Evolutionary conservation across 1,140 invertebrate genomes (phyloP), one percentile per base, ranked within the genome.

Genomic region (Cydia pomonella): DNA sequence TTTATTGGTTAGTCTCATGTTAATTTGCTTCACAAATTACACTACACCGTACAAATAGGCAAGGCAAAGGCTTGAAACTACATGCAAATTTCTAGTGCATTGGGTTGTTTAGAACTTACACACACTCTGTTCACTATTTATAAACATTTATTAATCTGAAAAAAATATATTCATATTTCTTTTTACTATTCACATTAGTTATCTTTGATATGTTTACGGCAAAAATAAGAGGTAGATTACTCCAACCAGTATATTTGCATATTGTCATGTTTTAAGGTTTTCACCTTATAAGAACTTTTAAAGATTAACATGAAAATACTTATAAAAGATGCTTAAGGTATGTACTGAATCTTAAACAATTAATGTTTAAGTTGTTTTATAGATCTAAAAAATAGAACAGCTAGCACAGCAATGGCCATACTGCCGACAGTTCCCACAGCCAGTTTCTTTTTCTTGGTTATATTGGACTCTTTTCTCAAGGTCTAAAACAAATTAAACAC

Each of bases 391-490:
- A 92, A 92, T 59, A 86, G 76, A 25, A 88, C 79, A 38, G 85
- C 79, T 66, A 92, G 75, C 41, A 87, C 73, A 72, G 79, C 84
- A 75, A 91, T 85, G 2, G 82, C 78, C 59, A 81, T 85, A 79
- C 84, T 84, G 6, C 89, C 90, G n/a, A 91, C 47, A 44, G 86
- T 80, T 21, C 88, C 89, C 21, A 93, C 84, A 18, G 91, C 21
- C 59, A 91, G 75, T 75, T 92, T 92, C 77, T 92, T 92, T 62
- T 79, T 88, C 73, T 76, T 89, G 21, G n/a, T 84, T 29, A 78
- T 81, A 27, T 69, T 82, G 76, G 78, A 74, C 12, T 79, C 81
- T 73, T 77, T 74, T 29, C 74, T 79, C 9, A 79, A 53, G 75
- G 73, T 66, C 86, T 89, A 79, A 74, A 85, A 84, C 77, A 25